Evolutionary conservation across 2,888 invertebrate genomes (phyloP).

Genomic region (Sinotaia quadrata): DNA sequence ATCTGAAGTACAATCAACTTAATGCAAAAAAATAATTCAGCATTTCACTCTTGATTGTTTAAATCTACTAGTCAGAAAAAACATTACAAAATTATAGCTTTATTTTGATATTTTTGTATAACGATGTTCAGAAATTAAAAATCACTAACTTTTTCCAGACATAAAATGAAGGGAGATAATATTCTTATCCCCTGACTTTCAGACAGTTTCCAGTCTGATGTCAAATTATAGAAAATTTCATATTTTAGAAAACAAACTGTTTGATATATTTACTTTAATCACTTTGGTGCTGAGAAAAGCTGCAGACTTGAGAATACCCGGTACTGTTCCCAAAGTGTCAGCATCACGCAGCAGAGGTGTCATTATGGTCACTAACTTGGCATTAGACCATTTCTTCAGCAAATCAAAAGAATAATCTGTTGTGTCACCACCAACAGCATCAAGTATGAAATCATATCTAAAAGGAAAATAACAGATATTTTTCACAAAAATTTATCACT

Average conservation of each 20-base stretch:
- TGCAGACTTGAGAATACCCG: constrained; percentile 79
- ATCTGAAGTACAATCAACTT: too few relatives aligned
- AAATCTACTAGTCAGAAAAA: too few relatives aligned
- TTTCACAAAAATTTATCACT: too few relatives aligned
- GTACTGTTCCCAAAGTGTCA: constrained; percentile 82
- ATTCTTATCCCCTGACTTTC: background rate
- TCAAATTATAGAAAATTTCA: background rate
- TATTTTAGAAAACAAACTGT: background rate
- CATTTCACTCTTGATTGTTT: too few relatives aligned
- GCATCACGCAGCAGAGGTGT: constrained; percentile 86
- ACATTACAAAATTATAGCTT: too few relatives aligned
- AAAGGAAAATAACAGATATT: constrained; percentile 37
- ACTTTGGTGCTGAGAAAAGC: constrained; percentile 67
- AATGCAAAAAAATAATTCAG: background rate
- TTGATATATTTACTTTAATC: constrained; percentile 55
- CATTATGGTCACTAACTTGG: constrained; percentile 83
- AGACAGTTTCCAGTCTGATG: background rate
- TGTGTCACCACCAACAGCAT: constrained; percentile 82
- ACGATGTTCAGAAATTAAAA: background rate
- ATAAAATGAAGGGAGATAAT: too few relatives aligned
- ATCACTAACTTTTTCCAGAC: background rate
- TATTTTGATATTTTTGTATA: background rate
- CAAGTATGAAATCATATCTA: constrained; percentile 87
- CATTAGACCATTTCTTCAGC: constrained; percentile 53
- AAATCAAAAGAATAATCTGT: constrained; percentile 75